These are phyloP conservation scores for Stenodema calcarata DNA, from an alignment of 2,888 invertebrate genomes.

Conservation along the genomic window DNA sequence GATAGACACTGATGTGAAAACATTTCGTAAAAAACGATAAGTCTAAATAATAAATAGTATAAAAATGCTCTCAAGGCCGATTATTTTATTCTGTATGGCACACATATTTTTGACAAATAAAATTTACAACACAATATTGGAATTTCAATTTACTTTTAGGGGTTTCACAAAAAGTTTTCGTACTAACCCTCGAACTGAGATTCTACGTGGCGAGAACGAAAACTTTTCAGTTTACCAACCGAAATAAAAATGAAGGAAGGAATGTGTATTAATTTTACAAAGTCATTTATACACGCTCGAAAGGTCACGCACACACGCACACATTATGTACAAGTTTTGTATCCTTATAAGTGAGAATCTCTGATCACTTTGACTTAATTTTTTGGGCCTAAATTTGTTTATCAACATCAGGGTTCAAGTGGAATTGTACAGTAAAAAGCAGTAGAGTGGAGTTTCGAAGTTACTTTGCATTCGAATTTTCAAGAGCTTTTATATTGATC, in stretches of 20 bases:
- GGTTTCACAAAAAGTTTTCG: background rate
- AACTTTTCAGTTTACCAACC: background rate
- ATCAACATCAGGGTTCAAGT: background rate
- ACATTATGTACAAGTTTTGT: conserved; percentile 23
- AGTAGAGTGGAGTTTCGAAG: background rate
- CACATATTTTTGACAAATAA: conserved; percentile 31
- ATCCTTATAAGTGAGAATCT: background rate
- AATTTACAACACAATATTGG: background rate
- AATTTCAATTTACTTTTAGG: background rate
- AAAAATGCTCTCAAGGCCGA: conserved; percentile 44
- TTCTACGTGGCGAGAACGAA: background rate
- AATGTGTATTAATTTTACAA: conserved; percentile 21
- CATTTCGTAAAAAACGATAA: conserved; percentile 30
- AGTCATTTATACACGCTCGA: conserved; percentile 36
- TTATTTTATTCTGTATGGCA: conserved; percentile 39
- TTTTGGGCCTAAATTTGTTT: background rate
- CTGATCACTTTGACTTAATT: background rate
- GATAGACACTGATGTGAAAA: conserved; percentile 35
- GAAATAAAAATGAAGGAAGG: conserved; percentile 8
- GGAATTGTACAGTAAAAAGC: background rate
- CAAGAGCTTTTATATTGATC: background rate
- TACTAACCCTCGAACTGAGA: background rate
- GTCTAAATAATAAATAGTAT: conserved; percentile 28
- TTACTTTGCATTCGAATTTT: background rate
- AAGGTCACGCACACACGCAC: conserved; percentile 38